Base-by-base conservation (phyloP, 1,140 invertebrate genomes). In the Cotesia chilonis region DNA sequence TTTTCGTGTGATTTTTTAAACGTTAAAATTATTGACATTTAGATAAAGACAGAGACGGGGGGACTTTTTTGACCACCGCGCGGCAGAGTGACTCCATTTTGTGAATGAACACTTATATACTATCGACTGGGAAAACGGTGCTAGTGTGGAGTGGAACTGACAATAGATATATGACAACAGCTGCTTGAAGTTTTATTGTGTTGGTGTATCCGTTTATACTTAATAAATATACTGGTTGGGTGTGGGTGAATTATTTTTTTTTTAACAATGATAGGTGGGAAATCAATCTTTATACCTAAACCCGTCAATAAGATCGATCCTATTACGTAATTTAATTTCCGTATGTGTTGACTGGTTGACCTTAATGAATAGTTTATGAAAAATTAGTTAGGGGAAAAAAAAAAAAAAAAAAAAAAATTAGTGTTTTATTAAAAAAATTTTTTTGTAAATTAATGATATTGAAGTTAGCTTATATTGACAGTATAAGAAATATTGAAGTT, bases 241-340 rank as follows among this genome's bases (percentile, higher is more conserved):
- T 17, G 55, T 57, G 7, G 9, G 0, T 14, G 20, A 12, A 10
- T 10, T 57, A 10, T 57, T 14, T 57, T 28, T 28, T 57, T 57
- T 57, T 57, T 57, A 14, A 57, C 41, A 47, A 47, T 47, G 41
- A 47, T 47, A 47, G 41, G 41, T 7, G 41, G 41, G 41, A 35
- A 69, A 57, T 69, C 35, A 69, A 59, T 66, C 41, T 69, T 69
- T 54, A 41, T 20, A 61, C 60, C 60, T 12, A 36, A 5, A 54
- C 4, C 35, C 14, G n/a, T 9, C 17, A 57, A 37, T 4, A 2
- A 14, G 14, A 69, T 59, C 68, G 37, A 69, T 69, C 28, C 10
- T 59, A 57, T 69, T 69, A 69, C 54, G 54, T 69, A 69, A 69
- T 69, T 69, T 37, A 38, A 59, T 59, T 69, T 51, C 41, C 41